Percentiles rank a stretch among this genome's conserved stretches.
Evolutionary conservation across 2,888 invertebrate species (phyloP).

Genomic region (Candidula unifasciata): DNA sequence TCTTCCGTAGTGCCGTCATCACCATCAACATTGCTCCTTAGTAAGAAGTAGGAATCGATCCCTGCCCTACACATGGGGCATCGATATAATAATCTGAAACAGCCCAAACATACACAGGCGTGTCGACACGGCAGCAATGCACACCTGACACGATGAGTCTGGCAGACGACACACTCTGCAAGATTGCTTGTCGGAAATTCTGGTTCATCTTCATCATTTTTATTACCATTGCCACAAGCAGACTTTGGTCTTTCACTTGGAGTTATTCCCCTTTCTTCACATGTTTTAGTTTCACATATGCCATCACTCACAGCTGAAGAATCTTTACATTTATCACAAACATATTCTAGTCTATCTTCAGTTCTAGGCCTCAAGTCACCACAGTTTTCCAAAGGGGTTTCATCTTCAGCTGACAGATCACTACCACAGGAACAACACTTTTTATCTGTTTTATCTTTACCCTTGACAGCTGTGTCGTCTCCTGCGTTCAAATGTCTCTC

Average conservation of each 20-base stretch:
- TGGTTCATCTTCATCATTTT: neutral
- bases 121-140: constrained; percentile 91
- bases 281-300: neutral
- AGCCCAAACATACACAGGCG: constrained; percentile 89
- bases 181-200: neutral
- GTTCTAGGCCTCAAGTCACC: neutral
- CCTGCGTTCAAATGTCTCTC: too few species aligned
- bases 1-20: constrained; percentile 25
- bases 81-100: constrained; percentile 88
- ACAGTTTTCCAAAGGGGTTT: neutral
- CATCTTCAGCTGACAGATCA: too few species aligned
- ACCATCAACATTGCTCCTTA: constrained; percentile 49
- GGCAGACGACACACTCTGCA: constrained; percentile 87
- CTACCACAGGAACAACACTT: neutral
- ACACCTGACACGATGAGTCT: constrained; percentile 86
- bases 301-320: neutral
- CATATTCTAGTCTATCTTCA: neutral
- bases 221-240: neutral
- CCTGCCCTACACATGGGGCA: constrained; percentile 92
- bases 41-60: constrained; percentile 86
- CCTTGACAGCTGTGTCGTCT: too few species aligned
- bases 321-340: neutral
- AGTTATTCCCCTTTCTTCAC: neutral
- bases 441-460: neutral
- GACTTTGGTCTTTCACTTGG: neutral